Evolutionary conservation across 1,140 invertebrate species (phyloP).

Genomic region (Drosophila melanica): DNA sequence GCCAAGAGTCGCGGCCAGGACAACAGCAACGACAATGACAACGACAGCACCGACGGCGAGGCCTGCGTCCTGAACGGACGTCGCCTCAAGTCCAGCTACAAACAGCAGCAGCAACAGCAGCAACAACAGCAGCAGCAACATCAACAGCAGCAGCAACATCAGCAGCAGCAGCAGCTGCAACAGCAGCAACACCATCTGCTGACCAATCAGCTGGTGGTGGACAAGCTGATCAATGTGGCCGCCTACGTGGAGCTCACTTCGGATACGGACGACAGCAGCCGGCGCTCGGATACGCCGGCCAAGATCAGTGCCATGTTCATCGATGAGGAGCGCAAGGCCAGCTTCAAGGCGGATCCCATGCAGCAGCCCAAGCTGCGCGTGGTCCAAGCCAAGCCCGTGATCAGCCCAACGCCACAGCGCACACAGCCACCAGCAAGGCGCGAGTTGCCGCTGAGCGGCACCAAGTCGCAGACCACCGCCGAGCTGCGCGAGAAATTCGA

Average conservation of each 20-base stretch:
- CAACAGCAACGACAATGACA: slow-evolving; percentile 68
- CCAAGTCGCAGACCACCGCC: slow-evolving; percentile 64
- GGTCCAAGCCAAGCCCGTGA: slow-evolving; percentile 52
- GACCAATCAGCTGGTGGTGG: slow-evolving; percentile 70
- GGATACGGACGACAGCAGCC: slow-evolving; percentile 82
- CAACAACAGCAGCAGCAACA: slow-evolving; percentile 43
- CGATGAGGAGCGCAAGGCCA: slow-evolving; percentile 83
- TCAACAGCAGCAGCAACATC: slow-evolving; percentile 44
- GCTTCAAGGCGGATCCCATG: slow-evolving; percentile 77
- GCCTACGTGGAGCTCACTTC: slow-evolving; percentile 83
- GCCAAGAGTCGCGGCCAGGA: slow-evolving; percentile 84
- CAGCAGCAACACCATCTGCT: slow-evolving; percentile 33
- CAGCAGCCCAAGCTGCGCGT: slow-evolving; percentile 56
- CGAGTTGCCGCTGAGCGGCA: slow-evolving; percentile 5
- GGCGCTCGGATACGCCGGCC: slow-evolving; percentile 76
- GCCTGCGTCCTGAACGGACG: slow-evolving; percentile 68
- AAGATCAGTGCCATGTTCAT: slow-evolving; percentile 84
- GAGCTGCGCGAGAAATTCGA: slow-evolving; percentile 82
- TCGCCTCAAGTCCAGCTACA: slow-evolving; percentile 77
- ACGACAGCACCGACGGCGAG: slow-evolving; percentile 83
- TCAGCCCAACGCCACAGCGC: slow-evolving; percentile 20
- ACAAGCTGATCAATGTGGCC: slow-evolving; percentile 83
- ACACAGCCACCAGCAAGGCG: slow-evolving; percentile 14
- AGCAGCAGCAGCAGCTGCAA: slow-evolving; percentile 38
- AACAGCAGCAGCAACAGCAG: slow-evolving; percentile 51